phyloP scores from a whole-genome alignment of 2,113 vertebrate species.

The Tachycineta bicolor region DNA sequence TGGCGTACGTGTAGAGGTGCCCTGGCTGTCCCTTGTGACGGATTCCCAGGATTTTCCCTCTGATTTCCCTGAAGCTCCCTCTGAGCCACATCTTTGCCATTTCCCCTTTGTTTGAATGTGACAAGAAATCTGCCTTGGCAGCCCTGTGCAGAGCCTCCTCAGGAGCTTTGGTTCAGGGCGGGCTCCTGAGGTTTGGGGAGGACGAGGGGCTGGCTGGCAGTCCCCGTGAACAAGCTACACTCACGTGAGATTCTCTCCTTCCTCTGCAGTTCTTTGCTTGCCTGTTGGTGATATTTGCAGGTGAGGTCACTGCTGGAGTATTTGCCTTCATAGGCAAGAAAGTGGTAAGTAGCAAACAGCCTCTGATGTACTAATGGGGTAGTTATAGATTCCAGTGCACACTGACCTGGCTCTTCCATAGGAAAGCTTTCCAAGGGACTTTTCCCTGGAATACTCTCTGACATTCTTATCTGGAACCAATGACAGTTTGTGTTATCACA shows the following conservation, averaged over 20 bases:
- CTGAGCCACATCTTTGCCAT: not conserved
- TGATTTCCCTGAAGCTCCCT: not conserved
- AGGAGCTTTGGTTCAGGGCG: not conserved
- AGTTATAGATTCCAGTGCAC: not conserved
- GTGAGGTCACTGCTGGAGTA: constrained; percentile 93
- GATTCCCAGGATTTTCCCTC: not conserved
- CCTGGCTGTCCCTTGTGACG: not conserved
- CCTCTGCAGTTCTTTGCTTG: constrained; percentile 91
- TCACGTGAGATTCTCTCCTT: constrained; percentile 38
- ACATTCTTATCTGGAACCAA: not conserved
- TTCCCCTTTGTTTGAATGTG: not conserved
- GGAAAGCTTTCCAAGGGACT: not conserved
- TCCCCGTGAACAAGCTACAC: not conserved
- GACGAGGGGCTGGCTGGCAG: not conserved
- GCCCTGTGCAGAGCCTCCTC: not conserved
- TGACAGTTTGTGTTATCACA: not conserved
- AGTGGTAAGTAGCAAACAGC: constrained; percentile 76
- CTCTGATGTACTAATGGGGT: not conserved
- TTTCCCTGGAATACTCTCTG: not conserved
- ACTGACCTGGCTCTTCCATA: not conserved
- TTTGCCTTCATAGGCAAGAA: constrained; percentile 95
- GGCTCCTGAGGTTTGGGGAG: not conserved
- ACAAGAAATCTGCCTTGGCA: not conserved
- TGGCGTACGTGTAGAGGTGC: not conserved
- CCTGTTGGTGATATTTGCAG: constrained; percentile 94